Evolutionary conservation across 2,888 invertebrate species (phyloP).

Genomic region (Aromia moschata): DNA sequence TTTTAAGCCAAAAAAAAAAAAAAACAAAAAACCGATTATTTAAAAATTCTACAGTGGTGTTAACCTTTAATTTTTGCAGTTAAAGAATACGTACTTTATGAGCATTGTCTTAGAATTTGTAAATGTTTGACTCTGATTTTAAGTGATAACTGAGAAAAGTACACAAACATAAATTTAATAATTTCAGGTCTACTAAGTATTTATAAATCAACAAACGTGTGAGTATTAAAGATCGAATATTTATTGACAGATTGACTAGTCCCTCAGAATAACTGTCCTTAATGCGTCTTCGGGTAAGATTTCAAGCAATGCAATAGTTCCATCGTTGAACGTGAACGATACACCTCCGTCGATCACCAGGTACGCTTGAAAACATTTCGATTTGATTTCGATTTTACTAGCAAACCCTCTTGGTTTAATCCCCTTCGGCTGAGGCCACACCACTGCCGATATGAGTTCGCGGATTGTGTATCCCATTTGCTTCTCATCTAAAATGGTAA

Average conservation of each 20-base stretch:
- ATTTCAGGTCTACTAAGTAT: no score
- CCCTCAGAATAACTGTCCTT: conserved; percentile 72
- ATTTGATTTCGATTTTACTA: conserved; percentile 78
- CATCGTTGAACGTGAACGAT: conserved; percentile 93
- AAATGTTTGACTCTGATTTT: no score
- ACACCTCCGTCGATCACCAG: conserved; percentile 96
- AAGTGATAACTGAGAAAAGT: no score
- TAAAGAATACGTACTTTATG: no score
- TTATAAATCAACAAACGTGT: no score
- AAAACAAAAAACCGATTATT: no score
- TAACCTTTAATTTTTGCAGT: no score
- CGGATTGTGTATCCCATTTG: conserved; percentile 91
- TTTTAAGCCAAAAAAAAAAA: no score
- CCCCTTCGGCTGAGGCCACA: conserved; percentile 82
- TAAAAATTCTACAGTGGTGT: no score
- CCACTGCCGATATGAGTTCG: conserved; percentile 90
- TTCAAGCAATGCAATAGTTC: conserved; percentile 85
- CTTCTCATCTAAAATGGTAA: conserved; percentile 71
- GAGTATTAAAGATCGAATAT: no score
- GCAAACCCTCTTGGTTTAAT: conserved; percentile 82
- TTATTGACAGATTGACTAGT: conserved; percentile 42
- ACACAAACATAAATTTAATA: no score
- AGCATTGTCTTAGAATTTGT: no score
- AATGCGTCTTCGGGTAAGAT: conserved; percentile 88
- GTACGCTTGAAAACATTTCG: conserved; percentile 89